Evolutionary conservation across 2,797 vertebrate genomes (phyloP).

Genomic region (Dendrocincla tyrannina): DNA sequence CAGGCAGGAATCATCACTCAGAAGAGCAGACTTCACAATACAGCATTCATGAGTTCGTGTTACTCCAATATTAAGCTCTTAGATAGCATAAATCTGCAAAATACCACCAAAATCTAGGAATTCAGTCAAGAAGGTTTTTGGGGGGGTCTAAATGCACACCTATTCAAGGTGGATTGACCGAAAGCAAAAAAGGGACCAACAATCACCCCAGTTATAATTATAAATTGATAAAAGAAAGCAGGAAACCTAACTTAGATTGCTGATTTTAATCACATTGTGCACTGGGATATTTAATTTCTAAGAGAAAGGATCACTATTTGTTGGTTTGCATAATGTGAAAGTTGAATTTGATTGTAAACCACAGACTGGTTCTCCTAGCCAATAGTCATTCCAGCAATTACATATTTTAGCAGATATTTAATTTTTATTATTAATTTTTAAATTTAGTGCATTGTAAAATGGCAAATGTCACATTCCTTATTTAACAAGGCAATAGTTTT

Average conservation of each 20-base stretch:
- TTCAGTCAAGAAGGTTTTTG: not conserved
- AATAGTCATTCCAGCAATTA: not conserved
- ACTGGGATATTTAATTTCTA: not conserved
- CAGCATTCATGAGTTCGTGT: not conserved
- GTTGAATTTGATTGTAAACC: not conserved
- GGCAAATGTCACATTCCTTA: not conserved
- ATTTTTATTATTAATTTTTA: not conserved
- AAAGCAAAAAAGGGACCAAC: not conserved
- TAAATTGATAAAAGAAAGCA: not conserved
- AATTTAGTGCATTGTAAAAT: not conserved
- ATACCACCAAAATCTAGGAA: not conserved
- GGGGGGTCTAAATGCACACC: not conserved
- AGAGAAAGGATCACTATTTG: not conserved
- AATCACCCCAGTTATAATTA: not conserved
- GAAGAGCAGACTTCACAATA: not conserved
- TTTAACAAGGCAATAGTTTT: constrained; percentile 18
- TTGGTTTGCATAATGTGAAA: not conserved
- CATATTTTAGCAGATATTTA: not conserved
- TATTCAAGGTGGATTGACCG: not conserved
- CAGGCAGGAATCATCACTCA: not conserved
- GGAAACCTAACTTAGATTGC: not conserved
- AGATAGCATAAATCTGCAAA: not conserved
- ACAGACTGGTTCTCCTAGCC: not conserved
- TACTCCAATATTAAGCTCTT: not conserved
- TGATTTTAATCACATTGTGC: not conserved